Evolutionary conservation across 2,888 invertebrate genomes (phyloP).

Genomic region (Cheilosia urbana): DNA sequence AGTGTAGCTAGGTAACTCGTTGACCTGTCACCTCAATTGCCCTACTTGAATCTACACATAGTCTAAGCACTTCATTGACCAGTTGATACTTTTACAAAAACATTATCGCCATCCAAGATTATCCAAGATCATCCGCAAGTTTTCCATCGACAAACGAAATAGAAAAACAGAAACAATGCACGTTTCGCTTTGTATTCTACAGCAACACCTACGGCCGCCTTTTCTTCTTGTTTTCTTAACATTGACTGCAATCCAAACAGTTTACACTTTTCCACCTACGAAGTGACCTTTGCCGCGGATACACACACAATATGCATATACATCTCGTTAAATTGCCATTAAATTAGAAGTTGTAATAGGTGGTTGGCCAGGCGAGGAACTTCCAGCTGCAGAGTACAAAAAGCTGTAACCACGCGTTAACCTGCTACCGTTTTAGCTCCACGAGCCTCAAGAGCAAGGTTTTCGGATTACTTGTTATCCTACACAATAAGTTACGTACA

Average conservation of each 20-base stretch:
- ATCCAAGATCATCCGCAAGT: not conserved
- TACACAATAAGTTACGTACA: conserved; percentile 61
- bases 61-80: not conserved
- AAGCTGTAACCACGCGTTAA: conserved; percentile 28
- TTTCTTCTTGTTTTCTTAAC: conserved; percentile 55
- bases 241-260: conserved; percentile 57
- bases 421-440: conserved; percentile 50
- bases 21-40: no score
- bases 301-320: conserved; percentile 27
- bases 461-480: conserved; percentile 73
- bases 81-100: not conserved
- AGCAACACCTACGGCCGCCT: conserved; percentile 45
- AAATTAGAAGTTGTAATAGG: conserved; percentile 30
- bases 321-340: conserved; percentile 57
- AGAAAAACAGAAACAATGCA: conserved; percentile 13
- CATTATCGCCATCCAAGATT: no score
- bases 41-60: no score
- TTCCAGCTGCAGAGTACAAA: conserved; percentile 20
- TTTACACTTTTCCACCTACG: conserved; percentile 71
- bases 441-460: conserved; percentile 71
- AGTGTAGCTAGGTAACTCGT: not conserved
- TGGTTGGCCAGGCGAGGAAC: conserved; percentile 47
- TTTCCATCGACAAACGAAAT: not conserved
- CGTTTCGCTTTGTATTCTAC: conserved; percentile 42
- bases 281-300: conserved; percentile 62